Percentiles rank a stretch among this genome's conserved stretches.
Conservation (phyloP, 2,113 vertebrate species). For the Oophaga pumilio region DNA sequence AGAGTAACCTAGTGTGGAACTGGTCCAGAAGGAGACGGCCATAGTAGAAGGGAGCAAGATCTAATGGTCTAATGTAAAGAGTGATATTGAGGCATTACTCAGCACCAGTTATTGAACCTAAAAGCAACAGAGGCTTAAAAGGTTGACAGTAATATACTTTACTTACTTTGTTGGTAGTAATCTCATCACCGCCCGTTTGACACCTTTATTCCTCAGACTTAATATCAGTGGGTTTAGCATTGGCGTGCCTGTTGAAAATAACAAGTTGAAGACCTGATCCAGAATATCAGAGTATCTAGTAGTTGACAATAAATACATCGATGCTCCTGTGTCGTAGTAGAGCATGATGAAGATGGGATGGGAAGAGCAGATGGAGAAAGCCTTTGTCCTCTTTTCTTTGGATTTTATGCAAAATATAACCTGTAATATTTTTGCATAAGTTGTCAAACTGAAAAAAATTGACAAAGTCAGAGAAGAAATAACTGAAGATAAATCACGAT, state of each 20-base stretch:
- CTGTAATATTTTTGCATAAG: conserved; percentile 37
- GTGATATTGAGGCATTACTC: no score
- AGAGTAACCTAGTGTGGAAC: no score
- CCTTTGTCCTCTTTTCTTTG: background rate
- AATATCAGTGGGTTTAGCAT: conserved; percentile 26
- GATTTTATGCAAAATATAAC: conserved; percentile 23
- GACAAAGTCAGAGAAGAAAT: conserved; percentile 15
- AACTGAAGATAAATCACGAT: conserved; percentile 7
- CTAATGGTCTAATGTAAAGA: no score
- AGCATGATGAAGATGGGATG: conserved; percentile 13
- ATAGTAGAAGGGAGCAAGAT: no score
- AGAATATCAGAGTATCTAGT: background rate
- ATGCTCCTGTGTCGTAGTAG: conserved; percentile 10
- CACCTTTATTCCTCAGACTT: conserved; percentile 40
- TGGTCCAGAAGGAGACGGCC: no score
- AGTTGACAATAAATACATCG: conserved; percentile 13
- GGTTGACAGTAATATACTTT: no score
- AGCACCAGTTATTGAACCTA: no score
- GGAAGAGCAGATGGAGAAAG: conserved; percentile 37
- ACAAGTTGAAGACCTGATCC: background rate
- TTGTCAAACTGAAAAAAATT: conserved; percentile 9
- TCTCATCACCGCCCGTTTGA: background rate
- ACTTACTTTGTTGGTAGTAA: background rate
- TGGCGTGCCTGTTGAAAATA: background rate
- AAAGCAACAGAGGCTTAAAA: no score